A percentile compares a stretch with the other conserved stretches of the same genome.
Evolutionary conservation across 1,140 invertebrate genomes (phyloP).

Genomic region (Aethina tumida): DNA sequence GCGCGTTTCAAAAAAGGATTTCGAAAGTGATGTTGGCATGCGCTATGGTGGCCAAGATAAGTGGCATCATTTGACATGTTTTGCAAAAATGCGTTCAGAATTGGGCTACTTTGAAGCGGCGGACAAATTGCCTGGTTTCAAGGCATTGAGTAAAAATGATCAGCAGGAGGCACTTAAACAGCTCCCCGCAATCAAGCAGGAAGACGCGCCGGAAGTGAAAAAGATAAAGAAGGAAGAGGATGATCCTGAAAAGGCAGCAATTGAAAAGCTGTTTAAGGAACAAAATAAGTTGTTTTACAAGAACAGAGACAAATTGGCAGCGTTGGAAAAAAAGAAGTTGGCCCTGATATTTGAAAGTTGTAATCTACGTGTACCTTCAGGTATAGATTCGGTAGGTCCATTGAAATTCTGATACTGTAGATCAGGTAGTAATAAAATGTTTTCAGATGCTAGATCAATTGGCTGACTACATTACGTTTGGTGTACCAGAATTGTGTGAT

Average conservation of each 20-base stretch:
- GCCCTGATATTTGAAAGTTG: slow-evolving; percentile 61
- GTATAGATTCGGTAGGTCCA: slow-evolving; percentile 49
- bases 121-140: slow-evolving; percentile 63
- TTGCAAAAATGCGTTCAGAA: slow-evolving; percentile 65
- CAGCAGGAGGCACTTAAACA: slow-evolving; percentile 55
- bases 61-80: slow-evolving; percentile 93
- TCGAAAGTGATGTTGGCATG: slow-evolving; percentile 65
- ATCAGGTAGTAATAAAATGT: neutral
- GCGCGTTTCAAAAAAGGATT: slow-evolving; percentile 79
- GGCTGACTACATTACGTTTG: slow-evolving; percentile 81
- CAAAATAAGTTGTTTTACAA: slow-evolving; percentile 76
- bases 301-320: slow-evolving; percentile 42
- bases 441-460: slow-evolving; percentile 66
- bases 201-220: slow-evolving; percentile 49
- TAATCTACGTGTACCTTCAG: slow-evolving; percentile 53
- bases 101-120: slow-evolving; percentile 66
- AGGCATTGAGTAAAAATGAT: slow-evolving; percentile 63
- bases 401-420: slow-evolving; percentile 7
- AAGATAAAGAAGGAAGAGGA: slow-evolving; percentile 57
- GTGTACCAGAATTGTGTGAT: slow-evolving; percentile 64
- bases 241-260: slow-evolving; percentile 34
- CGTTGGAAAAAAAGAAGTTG: slow-evolving; percentile 45
- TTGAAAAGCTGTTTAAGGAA: slow-evolving; percentile 50
- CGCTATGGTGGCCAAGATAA: slow-evolving; percentile 70
- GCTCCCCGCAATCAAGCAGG: slow-evolving; percentile 50